Conservation (phyloP, 53 echinoderm and acorn worm genomes). For the Paracentrotus lividus region DNA sequence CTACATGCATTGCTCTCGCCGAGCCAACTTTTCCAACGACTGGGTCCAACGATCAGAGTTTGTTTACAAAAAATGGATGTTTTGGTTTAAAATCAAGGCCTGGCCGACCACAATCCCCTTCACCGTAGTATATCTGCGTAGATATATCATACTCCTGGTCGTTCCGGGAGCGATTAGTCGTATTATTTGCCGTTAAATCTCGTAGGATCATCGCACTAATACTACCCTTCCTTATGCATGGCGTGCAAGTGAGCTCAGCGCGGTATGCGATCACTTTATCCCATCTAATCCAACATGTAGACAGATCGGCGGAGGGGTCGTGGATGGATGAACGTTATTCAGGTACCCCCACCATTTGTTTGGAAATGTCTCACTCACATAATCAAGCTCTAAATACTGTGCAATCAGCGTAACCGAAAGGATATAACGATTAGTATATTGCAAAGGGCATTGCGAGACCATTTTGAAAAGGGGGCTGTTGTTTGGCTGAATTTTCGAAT, state of each 20-base stretch:
- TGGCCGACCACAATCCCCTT: conserved; percentile 38
- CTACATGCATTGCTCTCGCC: neutral
- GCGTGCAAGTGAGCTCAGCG: conserved; percentile 54
- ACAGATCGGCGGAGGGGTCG: conserved; percentile 46
- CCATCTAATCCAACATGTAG: conserved; percentile 49
- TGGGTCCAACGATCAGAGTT: neutral
- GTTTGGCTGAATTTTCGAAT: no score
- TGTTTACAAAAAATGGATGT: conserved; percentile 50
- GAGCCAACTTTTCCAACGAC: neutral
- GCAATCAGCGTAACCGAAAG: conserved; percentile 17
- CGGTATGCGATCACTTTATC: conserved; percentile 67
- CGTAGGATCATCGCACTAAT: conserved; percentile 42
- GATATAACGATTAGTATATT: neutral
- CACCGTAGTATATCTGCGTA: neutral
- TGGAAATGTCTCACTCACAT: conserved; percentile 16
- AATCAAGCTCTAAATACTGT: conserved; percentile 7
- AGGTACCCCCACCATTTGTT: conserved; percentile 49
- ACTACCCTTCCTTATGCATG: neutral
- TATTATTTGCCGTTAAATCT: conserved; percentile 63
- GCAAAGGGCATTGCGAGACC: no score
- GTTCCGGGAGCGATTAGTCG: conserved; percentile 55
- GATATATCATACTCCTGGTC: neutral
- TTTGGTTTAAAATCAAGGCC: conserved; percentile 25
- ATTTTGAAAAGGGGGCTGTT: no score
- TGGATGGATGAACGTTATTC: neutral